A percentile compares a stretch with the other conserved stretches of the same genome.
Evolutionary conservation across 2,113 vertebrate genomes (phyloP).

Genomic region (Ploceus nigricollis): DNA sequence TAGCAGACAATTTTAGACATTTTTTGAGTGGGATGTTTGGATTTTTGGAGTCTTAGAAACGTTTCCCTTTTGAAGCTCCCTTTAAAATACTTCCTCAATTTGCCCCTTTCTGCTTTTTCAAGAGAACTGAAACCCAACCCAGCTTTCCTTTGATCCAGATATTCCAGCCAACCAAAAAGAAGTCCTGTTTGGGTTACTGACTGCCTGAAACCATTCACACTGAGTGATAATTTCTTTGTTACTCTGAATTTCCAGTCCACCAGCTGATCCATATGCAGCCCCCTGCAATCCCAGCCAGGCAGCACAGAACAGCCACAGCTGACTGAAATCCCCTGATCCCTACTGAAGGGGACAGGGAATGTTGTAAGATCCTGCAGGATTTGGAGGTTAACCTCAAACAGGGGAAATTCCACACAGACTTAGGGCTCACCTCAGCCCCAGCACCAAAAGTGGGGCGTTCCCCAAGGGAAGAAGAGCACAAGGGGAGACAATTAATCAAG

Average conservation of each 20-base stretch:
- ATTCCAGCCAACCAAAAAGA: neutral
- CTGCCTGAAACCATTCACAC: neutral
- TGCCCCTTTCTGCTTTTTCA: neutral
- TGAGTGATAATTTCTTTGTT: neutral
- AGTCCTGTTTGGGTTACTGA: neutral
- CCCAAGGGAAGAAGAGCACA: neutral
- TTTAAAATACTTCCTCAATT: neutral
- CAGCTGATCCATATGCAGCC: neutral
- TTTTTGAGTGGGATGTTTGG: neutral
- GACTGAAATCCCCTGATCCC: neutral
- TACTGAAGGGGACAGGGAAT: accelerated
- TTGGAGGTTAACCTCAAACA: neutral
- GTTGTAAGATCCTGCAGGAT: neutral
- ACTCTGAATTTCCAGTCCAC: neutral
- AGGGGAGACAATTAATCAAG: neutral
- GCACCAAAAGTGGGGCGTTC: neutral
- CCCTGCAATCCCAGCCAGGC: neutral
- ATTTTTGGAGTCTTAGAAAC: neutral
- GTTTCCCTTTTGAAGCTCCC: neutral
- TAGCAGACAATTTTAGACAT: neutral
- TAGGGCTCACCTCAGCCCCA: neutral
- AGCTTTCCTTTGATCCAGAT: neutral
- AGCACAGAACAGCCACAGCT: neutral
- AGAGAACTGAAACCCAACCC: neutral
- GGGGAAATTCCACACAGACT: neutral